Conservation (phyloP, 2,888 invertebrate genomes). For the Eurois occulta region DNA sequence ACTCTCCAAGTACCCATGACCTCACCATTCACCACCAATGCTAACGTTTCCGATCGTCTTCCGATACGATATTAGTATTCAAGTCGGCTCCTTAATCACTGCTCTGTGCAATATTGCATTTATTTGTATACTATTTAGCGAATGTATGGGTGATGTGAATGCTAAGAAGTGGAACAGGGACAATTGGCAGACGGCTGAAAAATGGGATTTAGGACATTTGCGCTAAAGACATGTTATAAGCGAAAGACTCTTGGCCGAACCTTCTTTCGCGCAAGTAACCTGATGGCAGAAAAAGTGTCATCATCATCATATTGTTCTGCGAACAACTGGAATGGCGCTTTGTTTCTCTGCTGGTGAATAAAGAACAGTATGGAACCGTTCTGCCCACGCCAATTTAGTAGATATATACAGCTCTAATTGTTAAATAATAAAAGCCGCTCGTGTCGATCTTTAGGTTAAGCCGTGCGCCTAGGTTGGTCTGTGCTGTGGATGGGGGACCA, state of each 20-base stretch:
- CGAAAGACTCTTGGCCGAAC: not conserved
- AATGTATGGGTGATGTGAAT: slow-evolving; percentile 60
- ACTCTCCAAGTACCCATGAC: slow-evolving; percentile 51
- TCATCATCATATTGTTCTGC: no score
- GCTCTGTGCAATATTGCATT: slow-evolving; percentile 66
- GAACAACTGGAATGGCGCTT: no score
- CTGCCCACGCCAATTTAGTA: no score
- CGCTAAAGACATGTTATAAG: not conserved
- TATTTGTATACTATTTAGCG: slow-evolving; percentile 67
- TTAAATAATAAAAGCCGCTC: no score
- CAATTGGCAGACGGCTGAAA: slow-evolving; percentile 33
- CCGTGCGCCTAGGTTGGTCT: no score
- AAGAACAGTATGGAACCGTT: no score
- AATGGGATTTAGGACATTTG: not conserved
- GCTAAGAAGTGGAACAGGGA: slow-evolving; percentile 57
- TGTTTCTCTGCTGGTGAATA: no score
- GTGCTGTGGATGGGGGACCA: no score
- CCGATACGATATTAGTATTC: slow-evolving; percentile 71
- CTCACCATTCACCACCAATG: slow-evolving; percentile 63
- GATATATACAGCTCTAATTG: no score
- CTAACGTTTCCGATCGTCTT: slow-evolving; percentile 66
- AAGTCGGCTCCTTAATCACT: slow-evolving; percentile 59
- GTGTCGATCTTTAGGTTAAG: no score
- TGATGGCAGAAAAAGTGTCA: not conserved
- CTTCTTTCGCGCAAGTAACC: not conserved